phyloP scores from a whole-genome alignment of 64 coral and sea anemone genomes.

The Montipora sp. region DNA sequence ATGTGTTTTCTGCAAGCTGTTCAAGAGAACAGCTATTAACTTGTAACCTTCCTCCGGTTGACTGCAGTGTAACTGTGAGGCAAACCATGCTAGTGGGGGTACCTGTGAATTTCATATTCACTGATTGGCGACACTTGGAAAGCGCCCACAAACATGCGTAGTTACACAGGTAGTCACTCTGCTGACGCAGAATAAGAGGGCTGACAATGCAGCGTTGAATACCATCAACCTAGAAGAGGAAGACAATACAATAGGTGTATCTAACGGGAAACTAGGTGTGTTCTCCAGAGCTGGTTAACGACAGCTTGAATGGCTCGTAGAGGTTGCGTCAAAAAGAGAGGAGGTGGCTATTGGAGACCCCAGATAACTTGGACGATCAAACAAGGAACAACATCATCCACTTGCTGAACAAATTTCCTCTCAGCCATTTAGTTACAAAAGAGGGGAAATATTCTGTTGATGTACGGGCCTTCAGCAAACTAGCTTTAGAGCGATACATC shows the following conservation, averaged over 20 bases:
- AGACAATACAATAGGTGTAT: neutral
- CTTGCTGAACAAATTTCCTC: neutral
- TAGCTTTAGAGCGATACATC: neutral
- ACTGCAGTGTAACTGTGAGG: neutral
- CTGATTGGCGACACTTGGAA: neutral
- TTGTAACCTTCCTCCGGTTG: neutral
- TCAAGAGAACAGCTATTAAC: slow-evolving; percentile 2
- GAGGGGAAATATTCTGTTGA: slow-evolving; percentile 10
- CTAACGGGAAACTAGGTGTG: neutral
- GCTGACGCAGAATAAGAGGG: neutral
- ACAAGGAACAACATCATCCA: neutral
- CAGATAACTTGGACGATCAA: neutral
- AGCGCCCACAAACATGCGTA: slow-evolving; percentile 6
- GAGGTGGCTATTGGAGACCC: neutral
- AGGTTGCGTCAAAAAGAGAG: neutral
- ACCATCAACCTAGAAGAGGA: neutral
- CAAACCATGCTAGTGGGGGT: neutral
- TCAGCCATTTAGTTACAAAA: slow-evolving; percentile 2
- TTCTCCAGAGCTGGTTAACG: neutral
- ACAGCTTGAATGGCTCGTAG: slow-evolving; percentile 12
- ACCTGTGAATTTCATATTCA: neutral
- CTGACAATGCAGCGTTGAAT: no score
- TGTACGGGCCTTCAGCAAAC: neutral
- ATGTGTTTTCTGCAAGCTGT: neutral
- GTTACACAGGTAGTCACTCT: neutral